Evolutionary conservation across 2,113 vertebrate genomes (phyloP).

Genomic region (Dicrurus megarhynchus): DNA sequence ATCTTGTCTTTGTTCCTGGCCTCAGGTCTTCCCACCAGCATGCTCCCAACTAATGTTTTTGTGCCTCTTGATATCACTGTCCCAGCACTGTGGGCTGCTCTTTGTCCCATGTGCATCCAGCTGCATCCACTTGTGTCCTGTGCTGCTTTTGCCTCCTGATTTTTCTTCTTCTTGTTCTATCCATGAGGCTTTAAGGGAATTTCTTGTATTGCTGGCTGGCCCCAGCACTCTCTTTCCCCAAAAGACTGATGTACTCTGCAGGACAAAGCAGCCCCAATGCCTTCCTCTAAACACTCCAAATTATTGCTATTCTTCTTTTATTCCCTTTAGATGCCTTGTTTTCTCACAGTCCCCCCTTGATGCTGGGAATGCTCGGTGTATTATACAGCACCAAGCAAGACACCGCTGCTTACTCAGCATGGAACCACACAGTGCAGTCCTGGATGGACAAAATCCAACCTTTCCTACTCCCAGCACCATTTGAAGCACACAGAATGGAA

Average conservation of each 20-base stretch:
- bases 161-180: neutral
- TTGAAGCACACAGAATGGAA: neutral
- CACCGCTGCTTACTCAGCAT: neutral
- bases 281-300: neutral
- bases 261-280: neutral
- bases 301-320: neutral
- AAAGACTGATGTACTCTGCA: neutral
- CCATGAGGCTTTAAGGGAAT: neutral
- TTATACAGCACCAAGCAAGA: neutral
- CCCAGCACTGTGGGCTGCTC: neutral
- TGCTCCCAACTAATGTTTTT: accelerated
- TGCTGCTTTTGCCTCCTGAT: neutral
- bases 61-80: neutral
- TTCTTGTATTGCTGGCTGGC: neutral
- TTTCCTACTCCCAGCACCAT: neutral
- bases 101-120: neutral
- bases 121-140: neutral
- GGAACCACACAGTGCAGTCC: neutral
- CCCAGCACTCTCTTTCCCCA: accelerated
- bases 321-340: neutral
- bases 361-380: neutral
- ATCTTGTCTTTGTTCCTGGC: neutral
- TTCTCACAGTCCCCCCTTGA: neutral
- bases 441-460: neutral
- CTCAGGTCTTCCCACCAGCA: neutral